Evolutionary conservation across 2,797 vertebrate species (phyloP).

Genomic region (Peromyscus aztecus): DNA sequence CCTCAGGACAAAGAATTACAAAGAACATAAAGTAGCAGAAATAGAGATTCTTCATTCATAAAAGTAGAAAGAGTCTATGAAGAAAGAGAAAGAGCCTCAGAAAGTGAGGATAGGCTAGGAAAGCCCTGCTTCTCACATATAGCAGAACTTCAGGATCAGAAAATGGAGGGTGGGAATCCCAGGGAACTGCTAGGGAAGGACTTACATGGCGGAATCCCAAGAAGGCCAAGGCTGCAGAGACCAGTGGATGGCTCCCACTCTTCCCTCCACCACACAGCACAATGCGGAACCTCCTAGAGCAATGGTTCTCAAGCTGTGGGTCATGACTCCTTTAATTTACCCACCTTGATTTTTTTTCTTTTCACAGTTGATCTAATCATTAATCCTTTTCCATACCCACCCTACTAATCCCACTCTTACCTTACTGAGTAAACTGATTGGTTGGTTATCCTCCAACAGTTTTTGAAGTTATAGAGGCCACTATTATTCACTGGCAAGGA

Average conservation of each 20-base stretch:
- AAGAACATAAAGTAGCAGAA: neutral
- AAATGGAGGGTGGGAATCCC: neutral
- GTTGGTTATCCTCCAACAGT: neutral
- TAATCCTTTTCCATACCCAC: neutral
- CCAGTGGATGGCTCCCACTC: too few relatives aligned
- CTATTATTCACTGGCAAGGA: neutral
- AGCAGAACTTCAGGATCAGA: neutral
- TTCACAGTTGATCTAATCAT: neutral
- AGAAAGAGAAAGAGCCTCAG: neutral
- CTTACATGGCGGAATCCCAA: neutral
- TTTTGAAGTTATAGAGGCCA: neutral
- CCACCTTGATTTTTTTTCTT: neutral
- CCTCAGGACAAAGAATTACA: neutral
- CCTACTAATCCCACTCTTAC: neutral
- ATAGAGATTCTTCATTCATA: neutral
- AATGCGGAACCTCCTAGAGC: neutral
- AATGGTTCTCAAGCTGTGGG: neutral
- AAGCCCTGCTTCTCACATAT: neutral
- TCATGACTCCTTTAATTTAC: neutral
- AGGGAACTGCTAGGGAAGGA: neutral
- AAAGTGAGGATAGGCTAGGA: too few relatives aligned
- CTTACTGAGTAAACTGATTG: neutral
- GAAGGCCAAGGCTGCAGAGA: neutral
- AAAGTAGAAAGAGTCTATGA: neutral
- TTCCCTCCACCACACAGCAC: neutral